Evolutionary conservation across 2,888 invertebrate genomes (phyloP), one percentile per base, ranked within the genome.

Genomic region (Busseola fusca): DNA sequence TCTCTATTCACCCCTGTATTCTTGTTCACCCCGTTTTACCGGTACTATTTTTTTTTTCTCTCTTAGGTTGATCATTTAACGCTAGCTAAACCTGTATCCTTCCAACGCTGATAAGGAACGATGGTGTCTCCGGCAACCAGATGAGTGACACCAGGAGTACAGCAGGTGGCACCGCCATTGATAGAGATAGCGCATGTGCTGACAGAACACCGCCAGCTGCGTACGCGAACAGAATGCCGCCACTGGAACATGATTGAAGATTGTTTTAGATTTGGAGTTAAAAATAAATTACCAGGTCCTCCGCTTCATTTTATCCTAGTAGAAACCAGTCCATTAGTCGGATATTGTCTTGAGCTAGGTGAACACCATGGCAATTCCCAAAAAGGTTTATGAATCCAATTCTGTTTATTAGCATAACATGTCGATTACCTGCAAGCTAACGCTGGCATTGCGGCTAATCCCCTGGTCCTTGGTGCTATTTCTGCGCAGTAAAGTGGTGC

Each of bases 121-220:
- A 92, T 0, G 95, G 95, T 10, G 95, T 94, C 84, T 95, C 95
- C 21, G 95, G 95, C 18, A 95, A 82, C 95, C 95, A 95, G 7
- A 94, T 78, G 18, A 95, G 85, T 0, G 93, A 90, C 0, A 94
- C 86, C 65, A 95, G 86, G n/a, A 95, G 88, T 16, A 94, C 80
- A 0, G 85, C 69, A 0, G 95, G 94, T 3, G 95, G 91, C 0
- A 91, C 88, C 0, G 91, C 92, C 95, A 95, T 94, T 0, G 92
- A 91, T 3, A 95, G 81, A 0, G 95, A 91, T 30, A 95, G 81
- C 1, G 94, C 92, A 68, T 94, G 95, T 0, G 95, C 92, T 0
- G 95, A 95, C 9, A 95, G 74, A n/a, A 94, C 62, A 0, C 95
- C 94, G 0, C 95, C 95, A 0, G 93, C 93, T 4, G 88, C 88